phyloP scores from a whole-genome alignment of 2,113 vertebrate species.

The Pungitius pungitius region DNA sequence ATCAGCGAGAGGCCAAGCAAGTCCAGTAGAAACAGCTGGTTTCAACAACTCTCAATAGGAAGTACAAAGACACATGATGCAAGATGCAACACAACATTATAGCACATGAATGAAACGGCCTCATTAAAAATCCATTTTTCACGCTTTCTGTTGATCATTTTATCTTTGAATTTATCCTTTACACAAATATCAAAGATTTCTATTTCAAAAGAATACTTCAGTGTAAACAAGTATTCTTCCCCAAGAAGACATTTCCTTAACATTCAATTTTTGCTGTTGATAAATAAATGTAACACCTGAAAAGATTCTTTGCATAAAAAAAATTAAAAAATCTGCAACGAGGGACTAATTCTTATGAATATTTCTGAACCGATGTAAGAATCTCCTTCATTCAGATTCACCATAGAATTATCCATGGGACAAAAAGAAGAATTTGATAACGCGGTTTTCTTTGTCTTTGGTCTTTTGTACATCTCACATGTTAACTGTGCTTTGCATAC shows the following conservation, averaged over 20 bases:
- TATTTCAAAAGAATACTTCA: constrained; percentile 92
- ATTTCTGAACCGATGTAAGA: constrained; percentile 51
- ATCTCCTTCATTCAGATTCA: constrained; percentile 55
- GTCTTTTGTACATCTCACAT: constrained; percentile 32
- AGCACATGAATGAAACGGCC: constrained; percentile 90
- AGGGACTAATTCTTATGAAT: constrained; percentile 62
- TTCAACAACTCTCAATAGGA: constrained; percentile 91
- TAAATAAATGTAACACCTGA: constrained; percentile 78
- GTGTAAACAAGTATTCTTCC: constrained; percentile 68
- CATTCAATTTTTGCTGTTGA: constrained; percentile 78
- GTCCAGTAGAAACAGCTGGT: constrained; percentile 94
- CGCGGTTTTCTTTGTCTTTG: constrained; percentile 51
- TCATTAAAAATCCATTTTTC: constrained; percentile 98
- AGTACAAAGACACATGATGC: constrained; percentile 69
- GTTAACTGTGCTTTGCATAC: constrained; percentile 64
- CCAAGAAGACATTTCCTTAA: constrained; percentile 68
- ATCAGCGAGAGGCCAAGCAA: constrained; percentile 87
- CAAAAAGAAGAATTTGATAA: constrained; percentile 59
- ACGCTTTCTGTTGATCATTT: constrained; percentile 94
- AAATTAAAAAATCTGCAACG: constrained; percentile 42
- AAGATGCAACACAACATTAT: constrained; percentile 89
- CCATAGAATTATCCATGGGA: constrained; percentile 62
- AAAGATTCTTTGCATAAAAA: constrained; percentile 74
- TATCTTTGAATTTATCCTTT: constrained; percentile 91
- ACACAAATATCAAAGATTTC: constrained; percentile 88